A percentile compares a stretch with the other conserved stretches of the same genome.
phyloP scores from a whole-genome alignment of 1,140 invertebrate species.

The Hylyphantes graminicola region DNA sequence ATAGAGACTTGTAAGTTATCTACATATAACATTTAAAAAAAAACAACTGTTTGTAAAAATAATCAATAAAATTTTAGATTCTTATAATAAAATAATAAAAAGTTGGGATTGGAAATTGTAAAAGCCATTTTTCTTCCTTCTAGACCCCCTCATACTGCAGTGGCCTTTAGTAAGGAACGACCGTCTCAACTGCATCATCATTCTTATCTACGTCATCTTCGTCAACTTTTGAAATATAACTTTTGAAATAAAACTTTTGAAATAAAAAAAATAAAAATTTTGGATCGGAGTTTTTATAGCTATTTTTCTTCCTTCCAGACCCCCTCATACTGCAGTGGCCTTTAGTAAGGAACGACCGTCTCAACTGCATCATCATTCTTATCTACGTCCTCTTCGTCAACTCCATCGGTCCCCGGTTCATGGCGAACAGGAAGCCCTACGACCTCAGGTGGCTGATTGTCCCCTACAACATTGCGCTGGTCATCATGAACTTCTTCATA shows the following conservation, averaged over 20 bases:
- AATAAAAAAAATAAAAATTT: no score
- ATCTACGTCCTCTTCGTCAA: conserved; percentile 61
- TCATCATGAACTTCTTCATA: conserved; percentile 67
- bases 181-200: conserved; percentile 41
- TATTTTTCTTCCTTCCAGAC: conserved; percentile 18
- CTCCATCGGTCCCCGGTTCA: conserved; percentile 66
- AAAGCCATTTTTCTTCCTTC: neutral
- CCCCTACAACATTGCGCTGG: conserved; percentile 68
- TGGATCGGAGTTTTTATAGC: no score
- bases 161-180: conserved; percentile 50
- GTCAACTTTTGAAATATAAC: no score
- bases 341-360: conserved; percentile 33
- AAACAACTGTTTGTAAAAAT: no score
- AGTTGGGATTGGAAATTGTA: no score
- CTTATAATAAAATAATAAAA: no score
- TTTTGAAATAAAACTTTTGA: no score
- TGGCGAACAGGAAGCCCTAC: conserved; percentile 68
- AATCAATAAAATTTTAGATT: no score
- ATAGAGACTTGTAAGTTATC: no score
- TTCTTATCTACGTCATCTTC: conserved; percentile 59
- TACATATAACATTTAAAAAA: no score
- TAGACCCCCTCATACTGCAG: conserved; percentile 33
- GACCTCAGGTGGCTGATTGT: conserved; percentile 67
- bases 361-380: conserved; percentile 48
- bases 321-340: conserved; percentile 38